Percentiles rank a stretch among this genome's conserved stretches.
phyloP scores from a whole-genome alignment of 2,888 invertebrate species.

The Eristalis pertinax region DNA sequence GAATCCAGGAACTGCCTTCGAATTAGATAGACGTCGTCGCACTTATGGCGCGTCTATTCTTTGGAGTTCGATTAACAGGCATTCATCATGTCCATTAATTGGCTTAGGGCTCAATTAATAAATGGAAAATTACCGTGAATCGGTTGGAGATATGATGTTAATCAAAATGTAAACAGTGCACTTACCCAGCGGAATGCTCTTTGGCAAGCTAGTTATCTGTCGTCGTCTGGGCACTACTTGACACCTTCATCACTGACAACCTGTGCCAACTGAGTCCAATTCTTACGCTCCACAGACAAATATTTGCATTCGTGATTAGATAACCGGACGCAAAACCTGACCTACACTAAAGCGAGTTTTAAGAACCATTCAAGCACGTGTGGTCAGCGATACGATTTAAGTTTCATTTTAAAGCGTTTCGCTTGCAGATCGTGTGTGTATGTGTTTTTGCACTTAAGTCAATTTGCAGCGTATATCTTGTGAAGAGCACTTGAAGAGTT shows the following conservation, averaged over 20 bases:
- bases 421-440: neutral
- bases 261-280: neutral
- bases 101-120: neutral
- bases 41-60: neutral
- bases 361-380: slow-evolving; percentile 31
- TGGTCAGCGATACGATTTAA: slow-evolving; percentile 15
- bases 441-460: slow-evolving; percentile 19
- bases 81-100: neutral
- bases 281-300: slow-evolving; percentile 9
- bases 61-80: neutral
- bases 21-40: neutral
- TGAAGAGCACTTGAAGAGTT: slow-evolving; percentile 17
- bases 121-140: slow-evolving; percentile 25
- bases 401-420: neutral
- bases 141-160: slow-evolving; percentile 15
- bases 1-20: neutral
- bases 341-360: slow-evolving; percentile 37
- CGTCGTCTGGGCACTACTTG: slow-evolving; percentile 3
- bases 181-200: slow-evolving; percentile 13
- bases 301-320: slow-evolving; percentile 42
- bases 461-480: neutral
- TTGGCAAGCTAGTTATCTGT: neutral
- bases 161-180: slow-evolving; percentile 9
- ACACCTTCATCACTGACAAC: slow-evolving; percentile 9
- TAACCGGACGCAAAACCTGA: slow-evolving; percentile 26